phyloP scores from a whole-genome alignment of 2,797 vertebrate species.

The Capromys pilorides region DNA sequence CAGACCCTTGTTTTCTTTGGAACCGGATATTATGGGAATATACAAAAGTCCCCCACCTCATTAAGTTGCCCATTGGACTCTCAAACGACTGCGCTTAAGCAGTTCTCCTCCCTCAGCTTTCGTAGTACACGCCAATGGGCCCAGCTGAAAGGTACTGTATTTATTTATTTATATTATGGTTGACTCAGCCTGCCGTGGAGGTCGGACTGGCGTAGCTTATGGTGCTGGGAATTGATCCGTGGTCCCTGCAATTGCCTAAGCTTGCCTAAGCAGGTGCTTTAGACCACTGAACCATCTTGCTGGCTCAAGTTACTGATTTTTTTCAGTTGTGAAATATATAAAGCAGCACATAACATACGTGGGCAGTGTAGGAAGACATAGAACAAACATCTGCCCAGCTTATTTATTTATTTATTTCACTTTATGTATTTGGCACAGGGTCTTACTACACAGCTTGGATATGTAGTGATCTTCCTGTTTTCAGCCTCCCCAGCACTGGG shows the following conservation, averaged over 20 bases:
- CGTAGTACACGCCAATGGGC: neutral
- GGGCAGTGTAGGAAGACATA: too few species aligned
- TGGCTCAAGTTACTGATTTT: neutral
- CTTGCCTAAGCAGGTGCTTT: too few species aligned
- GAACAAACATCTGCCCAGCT: neutral
- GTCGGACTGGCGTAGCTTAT: too few species aligned
- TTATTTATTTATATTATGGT: too few species aligned
- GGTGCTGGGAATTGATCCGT: too few species aligned
- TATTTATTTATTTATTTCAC: neutral
- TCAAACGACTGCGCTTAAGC: neutral
- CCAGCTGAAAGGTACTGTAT: neutral
- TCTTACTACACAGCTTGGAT: too few species aligned
- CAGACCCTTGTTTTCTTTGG: neutral
- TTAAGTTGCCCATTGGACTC: neutral
- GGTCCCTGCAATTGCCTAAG: too few species aligned
- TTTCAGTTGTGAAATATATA: neutral
- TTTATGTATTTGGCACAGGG: too few species aligned
- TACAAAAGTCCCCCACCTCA: neutral
- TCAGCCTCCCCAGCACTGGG: too few species aligned
- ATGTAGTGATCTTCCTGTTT: too few species aligned
- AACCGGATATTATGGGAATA: neutral
- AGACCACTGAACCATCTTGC: too few species aligned
- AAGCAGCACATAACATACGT: neutral
- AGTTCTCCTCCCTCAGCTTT: neutral
- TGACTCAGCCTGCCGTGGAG: too few species aligned